phyloP scores from a whole-genome alignment of 2,113 vertebrate species.

The Ramphastos sulfuratus region DNA sequence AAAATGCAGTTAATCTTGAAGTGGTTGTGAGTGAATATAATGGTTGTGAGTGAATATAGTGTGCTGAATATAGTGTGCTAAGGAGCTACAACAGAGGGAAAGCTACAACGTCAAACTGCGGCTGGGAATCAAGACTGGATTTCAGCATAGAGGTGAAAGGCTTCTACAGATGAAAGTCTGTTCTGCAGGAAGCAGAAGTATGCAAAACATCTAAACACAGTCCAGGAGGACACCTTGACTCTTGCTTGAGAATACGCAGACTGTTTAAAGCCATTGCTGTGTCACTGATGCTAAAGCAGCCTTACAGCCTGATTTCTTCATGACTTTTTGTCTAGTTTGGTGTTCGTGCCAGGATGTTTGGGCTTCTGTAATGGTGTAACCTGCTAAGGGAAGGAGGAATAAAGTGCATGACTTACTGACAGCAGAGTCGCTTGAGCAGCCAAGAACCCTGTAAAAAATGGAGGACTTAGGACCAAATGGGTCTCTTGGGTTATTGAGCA shows the following conservation, averaged over 20 bases:
- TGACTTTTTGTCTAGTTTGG: background rate
- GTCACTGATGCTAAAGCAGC: background rate
- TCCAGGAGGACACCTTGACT: background rate
- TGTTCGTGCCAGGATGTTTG: background rate
- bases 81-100: background rate
- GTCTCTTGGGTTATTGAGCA: background rate
- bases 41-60: no score
- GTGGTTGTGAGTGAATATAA: background rate
- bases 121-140: background rate
- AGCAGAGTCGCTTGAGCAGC: background rate
- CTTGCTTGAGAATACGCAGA: background rate
- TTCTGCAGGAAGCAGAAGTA: background rate
- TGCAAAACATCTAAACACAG: background rate
- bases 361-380: background rate
- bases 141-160: background rate
- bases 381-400: background rate
- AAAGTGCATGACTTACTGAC: background rate
- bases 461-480: background rate
- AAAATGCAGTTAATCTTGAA: background rate
- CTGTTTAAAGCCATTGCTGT: background rate
- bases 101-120: fast-evolving
- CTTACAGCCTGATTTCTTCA: background rate
- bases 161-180: background rate
- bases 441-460: background rate
- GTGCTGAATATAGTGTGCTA: no score